Base-by-base conservation (phyloP, 2,888 invertebrate genomes). In the Caenorhabditis drosophilae region DNA sequence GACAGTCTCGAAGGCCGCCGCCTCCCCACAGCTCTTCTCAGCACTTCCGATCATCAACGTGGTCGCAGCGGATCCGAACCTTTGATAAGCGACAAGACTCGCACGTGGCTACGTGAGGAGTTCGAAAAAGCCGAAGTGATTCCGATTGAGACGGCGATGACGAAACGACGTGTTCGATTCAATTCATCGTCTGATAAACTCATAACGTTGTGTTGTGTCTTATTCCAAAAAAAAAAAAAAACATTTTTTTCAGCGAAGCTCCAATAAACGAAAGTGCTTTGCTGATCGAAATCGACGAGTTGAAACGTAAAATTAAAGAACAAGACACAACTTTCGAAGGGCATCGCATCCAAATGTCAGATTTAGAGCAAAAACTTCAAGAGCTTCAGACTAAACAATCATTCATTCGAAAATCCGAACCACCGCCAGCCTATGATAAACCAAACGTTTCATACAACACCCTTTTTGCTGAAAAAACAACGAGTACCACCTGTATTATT, bases 311-410 rank as follows among this genome's bases (percentile, higher is more conserved):
- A 38, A 67, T 80, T 25, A 66, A 67, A 36, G 75, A 80, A 53
- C 80, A 80, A 53, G 71, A 69, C 41, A 63, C 53, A 22, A 73
- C 75, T 4, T 76, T 77, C 56, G 68, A 73, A 49, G 79, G 77
- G 9, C 80, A 80, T 27, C 64, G 76, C 27, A 63, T 56, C 9
- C 78, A 80, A 53, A 78, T 80, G 80, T 60, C 61, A 15, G 55
- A 67, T 25, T 57, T 64, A 15, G 54, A 73, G 58, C 48, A 56
- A 15, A 72, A 70, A 42, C 52, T 75, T 15, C 48, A 62, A 38
- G 75, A 72, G 35, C 50, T 75, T 20, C 72, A 75, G 55, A 64
- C 75, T 11, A 67, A 70, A 11, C 72, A 75, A 45, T 42, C 75
- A 6, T 59, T 64, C 15, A 46, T 72, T 18, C 41, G 68, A 11